Evolutionary conservation across 1,140 invertebrate genomes (phyloP).

Genomic region (Lanistes nyassanus): DNA sequence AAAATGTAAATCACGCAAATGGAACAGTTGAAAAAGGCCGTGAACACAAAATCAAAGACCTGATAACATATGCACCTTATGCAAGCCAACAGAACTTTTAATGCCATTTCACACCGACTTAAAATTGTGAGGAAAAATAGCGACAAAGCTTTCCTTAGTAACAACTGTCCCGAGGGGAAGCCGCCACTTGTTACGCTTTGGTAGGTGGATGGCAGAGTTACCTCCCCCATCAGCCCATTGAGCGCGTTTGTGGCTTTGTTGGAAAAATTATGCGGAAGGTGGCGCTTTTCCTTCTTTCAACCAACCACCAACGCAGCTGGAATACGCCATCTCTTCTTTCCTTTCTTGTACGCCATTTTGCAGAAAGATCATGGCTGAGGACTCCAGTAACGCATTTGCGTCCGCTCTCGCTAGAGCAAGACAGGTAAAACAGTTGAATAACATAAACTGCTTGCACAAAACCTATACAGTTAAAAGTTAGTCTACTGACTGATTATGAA

Average conservation of each 20-base stretch:
- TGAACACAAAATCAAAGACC: no score
- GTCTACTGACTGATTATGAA: background rate
- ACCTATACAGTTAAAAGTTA: background rate
- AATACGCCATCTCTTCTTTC: conserved; percentile 19
- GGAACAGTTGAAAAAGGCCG: no score
- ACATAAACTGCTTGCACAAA: background rate
- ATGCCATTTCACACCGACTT: background rate
- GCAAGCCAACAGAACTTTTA: no score
- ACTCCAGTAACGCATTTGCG: conserved; percentile 57
- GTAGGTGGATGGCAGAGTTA: no score
- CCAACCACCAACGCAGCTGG: conserved; percentile 21
- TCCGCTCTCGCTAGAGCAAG: conserved; percentile 63
- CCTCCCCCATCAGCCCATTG: no score
- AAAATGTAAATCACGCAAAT: no score
- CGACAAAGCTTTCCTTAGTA: no score
- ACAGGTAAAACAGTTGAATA: conserved; percentile 51
- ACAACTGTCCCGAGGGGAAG: no score
- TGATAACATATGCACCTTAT: no score
- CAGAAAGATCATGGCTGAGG: conserved; percentile 47
- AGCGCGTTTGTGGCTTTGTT: background rate
- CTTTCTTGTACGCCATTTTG: conserved; percentile 48
- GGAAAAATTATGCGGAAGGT: conserved; percentile 17
- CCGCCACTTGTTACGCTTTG: no score
- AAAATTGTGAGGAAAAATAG: no score
- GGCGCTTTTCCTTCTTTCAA: conserved; percentile 4